Evolutionary conservation across 2,797 vertebrate species (phyloP), one percentile per base, ranked within the genome.

Genomic region (Simalia tracyae): DNA sequence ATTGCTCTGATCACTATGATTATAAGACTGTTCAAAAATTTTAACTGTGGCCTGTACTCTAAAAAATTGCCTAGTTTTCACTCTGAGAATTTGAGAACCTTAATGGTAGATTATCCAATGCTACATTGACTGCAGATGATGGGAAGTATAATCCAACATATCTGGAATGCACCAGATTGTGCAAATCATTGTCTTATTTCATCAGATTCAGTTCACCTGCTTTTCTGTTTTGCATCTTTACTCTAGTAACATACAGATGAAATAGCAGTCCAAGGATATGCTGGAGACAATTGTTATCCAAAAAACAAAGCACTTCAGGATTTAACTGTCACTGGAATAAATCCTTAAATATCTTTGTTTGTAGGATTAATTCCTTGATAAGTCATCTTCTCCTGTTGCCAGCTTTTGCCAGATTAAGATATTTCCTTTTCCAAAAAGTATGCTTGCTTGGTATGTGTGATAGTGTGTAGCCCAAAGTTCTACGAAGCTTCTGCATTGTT

Each of bases 381-480:
- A 90, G 0, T 6, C 26, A 76, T 92, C 91, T 66, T 64, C 64
- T 72, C 28, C 15, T n/a, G 22, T 64, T 26, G 64, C 19, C 6
- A 9, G 22, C 50, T 94, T 96, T 90, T 85, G n/a, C 36, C 93
- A 94, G 26, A 91, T 89, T 92, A 89, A 0, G 1, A 36, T 88
- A 81, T 63, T 11, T 93, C 19, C 87, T 92, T 87, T 81, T 93
- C 92, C 95, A 89, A 5, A 54, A 54, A 54, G 50, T 54, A 54
- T 7, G 31, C 31, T 36, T 54, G 50, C 50, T 54, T 6, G 50
- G 50, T 54, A 7, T 54, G 50, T 8, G 50, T 54, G 50, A 54
- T 7, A 54, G 50, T 54, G 50, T 54, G 50, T 54, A 54, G 8
- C 50, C 50, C 50, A 54, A 54, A 54, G 50, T 54, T 54, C 50